Percentiles rank a stretch among this genome's conserved stretches.
phyloP scores from a whole-genome alignment of 2,888 invertebrate genomes.

The Baronia brevicornis region DNA sequence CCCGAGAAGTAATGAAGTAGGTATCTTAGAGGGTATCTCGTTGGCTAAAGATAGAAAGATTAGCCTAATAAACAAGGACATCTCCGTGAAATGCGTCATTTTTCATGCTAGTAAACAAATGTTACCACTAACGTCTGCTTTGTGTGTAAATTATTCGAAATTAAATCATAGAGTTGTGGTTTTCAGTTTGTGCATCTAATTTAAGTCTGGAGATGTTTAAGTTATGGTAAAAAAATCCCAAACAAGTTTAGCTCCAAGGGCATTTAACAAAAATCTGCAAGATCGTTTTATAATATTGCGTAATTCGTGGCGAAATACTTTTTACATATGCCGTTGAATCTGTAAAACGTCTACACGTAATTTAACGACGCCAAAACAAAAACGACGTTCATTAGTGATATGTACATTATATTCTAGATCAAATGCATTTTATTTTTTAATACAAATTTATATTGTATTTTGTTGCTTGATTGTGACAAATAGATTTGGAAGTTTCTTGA shows the following conservation, averaged over 20 bases:
- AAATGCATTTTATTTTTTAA: background rate
- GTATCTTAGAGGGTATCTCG: too few relatives aligned
- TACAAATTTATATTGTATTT: too few relatives aligned
- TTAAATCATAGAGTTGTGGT: too few relatives aligned
- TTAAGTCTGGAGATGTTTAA: slow-evolving; percentile 19
- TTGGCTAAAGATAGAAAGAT: too few relatives aligned
- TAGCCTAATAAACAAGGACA: too few relatives aligned
- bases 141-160: too few relatives aligned
- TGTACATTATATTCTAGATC: background rate
- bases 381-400: background rate
- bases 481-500: slow-evolving; percentile 4
- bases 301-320: slow-evolving; percentile 13
- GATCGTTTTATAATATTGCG: slow-evolving; percentile 16
- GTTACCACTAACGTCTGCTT: too few relatives aligned
- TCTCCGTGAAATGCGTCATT: too few relatives aligned
- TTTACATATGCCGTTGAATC: slow-evolving; percentile 3
- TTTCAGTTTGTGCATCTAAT: too few relatives aligned
- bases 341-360: background rate
- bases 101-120: too few relatives aligned
- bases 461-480: too few relatives aligned
- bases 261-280: slow-evolving; percentile 15
- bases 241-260: slow-evolving; percentile 21
- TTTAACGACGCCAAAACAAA: background rate
- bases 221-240: slow-evolving; percentile 17
- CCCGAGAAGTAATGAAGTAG: too few relatives aligned